Base-by-base conservation (phyloP, 92 coral and sea anemone species). In the Diadumene lineata region DNA sequence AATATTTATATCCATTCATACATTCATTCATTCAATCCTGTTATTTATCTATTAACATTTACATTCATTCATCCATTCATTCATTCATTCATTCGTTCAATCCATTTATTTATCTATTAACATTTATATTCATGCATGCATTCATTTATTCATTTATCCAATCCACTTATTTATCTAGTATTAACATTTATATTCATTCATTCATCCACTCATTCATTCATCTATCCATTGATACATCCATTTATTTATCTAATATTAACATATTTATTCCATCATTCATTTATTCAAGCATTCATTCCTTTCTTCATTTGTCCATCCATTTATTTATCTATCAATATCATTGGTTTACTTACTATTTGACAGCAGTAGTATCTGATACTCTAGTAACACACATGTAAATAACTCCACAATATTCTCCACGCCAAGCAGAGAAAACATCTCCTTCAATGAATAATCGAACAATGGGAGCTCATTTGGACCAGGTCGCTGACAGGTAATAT, bases 361-460 rank as follows among this genome's bases (percentile, higher is more conserved):
- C 27, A 94, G 56, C 26, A 94, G 76, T n/a, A 94, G 81, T 29
- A 94, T 94, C 71, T 94, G 98, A 72, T 94, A 92, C 51, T 94
- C 98, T 89, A 94, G 32, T 64, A 94, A 66, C 4, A 88, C 77
- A 73, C 97, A 94, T 0, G 96, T 86, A 67, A 92, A 89, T 33
- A 94, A 51, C 72, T 92, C 83, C 27, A 94, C 88, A 78, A 84
- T 77, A 66, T 92, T 89, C 68, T 88, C 93, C 64, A 89, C 89
- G 46, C 92, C 96, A 76, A 94, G 87, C 72, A 88, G 78, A 8
- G 73, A 66, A 73, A 92, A 86, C 32, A 94, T 61, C 51, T 84
- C 93, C 60, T 92, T 90, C 38, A 86, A 74, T 1, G 98, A 90
- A 80, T 88, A 94, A 92, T 94, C 98, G 88, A 94, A 92, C 69